A percentile compares a stretch with the other conserved stretches of the same genome.
Evolutionary conservation across 2,113 vertebrate genomes (phyloP).

Genomic region (Dascyllus trimaculatus): DNA sequence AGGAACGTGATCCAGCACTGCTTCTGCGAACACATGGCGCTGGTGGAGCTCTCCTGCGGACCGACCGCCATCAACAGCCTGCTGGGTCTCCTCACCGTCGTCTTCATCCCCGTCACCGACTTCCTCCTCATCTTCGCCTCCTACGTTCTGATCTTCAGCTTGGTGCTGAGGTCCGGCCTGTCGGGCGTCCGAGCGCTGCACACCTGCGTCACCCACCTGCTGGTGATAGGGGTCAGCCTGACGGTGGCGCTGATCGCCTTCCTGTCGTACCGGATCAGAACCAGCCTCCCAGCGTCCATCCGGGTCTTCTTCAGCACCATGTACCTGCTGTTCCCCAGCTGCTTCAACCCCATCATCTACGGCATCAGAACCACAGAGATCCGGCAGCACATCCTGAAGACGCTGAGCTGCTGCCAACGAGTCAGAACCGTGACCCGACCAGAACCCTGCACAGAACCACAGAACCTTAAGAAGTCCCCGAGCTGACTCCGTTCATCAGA

Average conservation of each 20-base stretch:
- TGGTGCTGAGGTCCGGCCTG: not conserved
- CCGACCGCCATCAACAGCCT: conserved; percentile 38
- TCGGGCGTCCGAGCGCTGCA: conserved; percentile 21
- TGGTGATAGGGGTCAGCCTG: conserved; percentile 36
- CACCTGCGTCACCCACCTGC: conserved; percentile 55
- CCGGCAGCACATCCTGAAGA: conserved; percentile 32
- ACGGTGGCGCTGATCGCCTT: conserved; percentile 5
- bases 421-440: fast-evolving
- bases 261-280: conserved; percentile 47
- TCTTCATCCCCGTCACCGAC: conserved; percentile 6
- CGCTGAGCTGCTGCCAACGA: not conserved
- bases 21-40: conserved; percentile 70
- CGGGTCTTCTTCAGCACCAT: conserved; percentile 43
- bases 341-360: conserved; percentile 55
- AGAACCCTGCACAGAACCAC: too few relatives aligned
- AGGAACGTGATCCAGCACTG: conserved; percentile 36
- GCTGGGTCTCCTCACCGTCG: not conserved
- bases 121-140: conserved; percentile 39
- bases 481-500: too few relatives aligned
- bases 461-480: too few relatives aligned
- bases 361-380: conserved; percentile 53
- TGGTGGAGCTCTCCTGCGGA: conserved; percentile 61
- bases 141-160: conserved; percentile 45
- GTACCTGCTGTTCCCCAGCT: conserved; percentile 51
- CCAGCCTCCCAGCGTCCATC: not conserved